Percentiles rank a stretch among this genome's conserved stretches.
Conservation (phyloP, 2,888 invertebrate genomes). For the Brachyopa scutellaris region DNA sequence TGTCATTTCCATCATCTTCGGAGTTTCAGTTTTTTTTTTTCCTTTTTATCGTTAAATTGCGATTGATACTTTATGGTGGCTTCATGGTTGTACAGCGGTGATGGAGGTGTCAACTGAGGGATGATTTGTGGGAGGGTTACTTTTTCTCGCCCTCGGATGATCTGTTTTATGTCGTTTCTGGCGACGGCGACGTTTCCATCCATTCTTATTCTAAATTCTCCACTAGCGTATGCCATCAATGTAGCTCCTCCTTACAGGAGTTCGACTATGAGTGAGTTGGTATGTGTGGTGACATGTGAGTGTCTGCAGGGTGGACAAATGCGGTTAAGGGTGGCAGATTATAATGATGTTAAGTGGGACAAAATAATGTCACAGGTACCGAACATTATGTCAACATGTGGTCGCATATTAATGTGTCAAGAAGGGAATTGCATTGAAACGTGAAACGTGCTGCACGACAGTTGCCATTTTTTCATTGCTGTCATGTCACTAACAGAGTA, state of each 20-base stretch:
- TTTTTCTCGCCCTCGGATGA: constrained; percentile 46
- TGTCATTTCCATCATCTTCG: constrained; percentile 58
- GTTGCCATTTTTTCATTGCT: not conserved
- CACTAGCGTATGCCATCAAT: constrained; percentile 27
- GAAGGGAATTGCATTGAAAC: constrained; percentile 21
- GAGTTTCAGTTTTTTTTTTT: constrained; percentile 35
- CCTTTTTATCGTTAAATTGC: constrained; percentile 53
- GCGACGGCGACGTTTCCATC: constrained; percentile 20
- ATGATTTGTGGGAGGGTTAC: constrained; percentile 63
- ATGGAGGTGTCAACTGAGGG: constrained; percentile 8
- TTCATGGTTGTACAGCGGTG: not conserved
- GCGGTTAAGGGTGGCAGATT: constrained; percentile 38
- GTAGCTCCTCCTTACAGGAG: no score
- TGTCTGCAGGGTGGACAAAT: constrained; percentile 19
- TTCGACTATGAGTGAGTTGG: no score
- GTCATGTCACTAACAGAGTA: not conserved
- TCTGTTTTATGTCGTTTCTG: constrained; percentile 52
- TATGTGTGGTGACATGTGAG: not conserved
- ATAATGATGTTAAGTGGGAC: constrained; percentile 55
- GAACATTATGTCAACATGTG: constrained; percentile 56
- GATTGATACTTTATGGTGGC: constrained; percentile 51
- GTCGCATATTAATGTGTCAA: constrained; percentile 45
- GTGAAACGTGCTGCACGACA: not conserved
- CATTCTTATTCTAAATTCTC: not conserved
- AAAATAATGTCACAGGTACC: constrained; percentile 45